phyloP scores from a whole-genome alignment of 2,113 vertebrate species.

The Otus sunia region DNA sequence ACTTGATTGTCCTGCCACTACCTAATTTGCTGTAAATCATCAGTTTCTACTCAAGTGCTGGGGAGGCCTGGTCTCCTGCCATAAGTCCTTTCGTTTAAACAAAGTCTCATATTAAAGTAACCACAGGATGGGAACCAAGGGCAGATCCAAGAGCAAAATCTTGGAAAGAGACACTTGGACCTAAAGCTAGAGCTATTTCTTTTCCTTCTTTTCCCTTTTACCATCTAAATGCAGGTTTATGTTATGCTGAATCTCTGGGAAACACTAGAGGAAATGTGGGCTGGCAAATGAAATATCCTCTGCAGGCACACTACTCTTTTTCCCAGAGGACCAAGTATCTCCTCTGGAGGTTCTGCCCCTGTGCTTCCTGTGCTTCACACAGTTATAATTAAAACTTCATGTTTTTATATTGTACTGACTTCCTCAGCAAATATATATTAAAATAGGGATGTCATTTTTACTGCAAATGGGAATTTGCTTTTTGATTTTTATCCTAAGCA shows the following conservation, averaged over 20 bases:
- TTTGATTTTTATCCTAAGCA: background rate
- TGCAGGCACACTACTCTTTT: background rate
- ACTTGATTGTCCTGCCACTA: background rate
- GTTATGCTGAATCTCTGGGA: background rate
- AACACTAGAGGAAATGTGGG: background rate
- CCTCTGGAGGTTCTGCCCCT: background rate
- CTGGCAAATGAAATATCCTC: background rate
- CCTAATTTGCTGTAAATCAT: constrained; percentile 6
- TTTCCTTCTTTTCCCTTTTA: background rate
- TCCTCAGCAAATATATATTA: background rate
- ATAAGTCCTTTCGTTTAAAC: background rate
- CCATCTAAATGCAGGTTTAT: background rate
- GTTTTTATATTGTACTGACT: background rate
- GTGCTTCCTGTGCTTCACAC: background rate
- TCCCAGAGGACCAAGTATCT: background rate
- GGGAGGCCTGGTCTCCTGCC: background rate
- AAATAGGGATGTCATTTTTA: background rate
- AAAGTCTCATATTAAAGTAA: background rate
- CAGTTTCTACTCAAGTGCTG: background rate
- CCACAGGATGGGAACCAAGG: background rate
- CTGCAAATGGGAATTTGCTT: background rate
- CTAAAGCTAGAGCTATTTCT: background rate
- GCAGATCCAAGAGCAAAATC: background rate
- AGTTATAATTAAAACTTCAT: background rate
- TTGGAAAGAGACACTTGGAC: background rate